A percentile compares a stretch with the other conserved stretches of the same genome.
These are phyloP conservation scores for Thymelicus lineola DNA, from an alignment of 2,888 invertebrate genomes.

Conservation along the genomic window DNA sequence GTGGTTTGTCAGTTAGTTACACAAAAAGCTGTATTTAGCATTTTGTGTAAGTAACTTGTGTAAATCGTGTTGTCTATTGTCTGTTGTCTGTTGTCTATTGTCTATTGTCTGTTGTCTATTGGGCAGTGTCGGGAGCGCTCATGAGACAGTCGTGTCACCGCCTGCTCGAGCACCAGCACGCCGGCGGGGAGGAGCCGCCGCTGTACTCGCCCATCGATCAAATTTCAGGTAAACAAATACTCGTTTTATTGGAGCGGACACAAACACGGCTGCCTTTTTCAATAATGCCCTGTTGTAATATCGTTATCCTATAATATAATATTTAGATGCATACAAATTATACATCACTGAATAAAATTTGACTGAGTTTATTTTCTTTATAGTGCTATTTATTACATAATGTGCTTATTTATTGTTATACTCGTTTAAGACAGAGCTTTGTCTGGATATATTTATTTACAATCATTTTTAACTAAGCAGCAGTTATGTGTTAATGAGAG, in stretches of 20 bases:
- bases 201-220: conserved; percentile 81
- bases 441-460: neutral
- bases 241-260: conserved; percentile 17
- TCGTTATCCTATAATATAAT: neutral
- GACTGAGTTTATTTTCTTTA: too few species aligned
- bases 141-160: conserved; percentile 85
- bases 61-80: too few species aligned
- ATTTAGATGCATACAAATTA: neutral
- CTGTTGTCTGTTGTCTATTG: too few species aligned
- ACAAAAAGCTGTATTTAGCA: too few species aligned
- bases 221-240: conserved; percentile 77
- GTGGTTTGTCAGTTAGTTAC: too few species aligned
- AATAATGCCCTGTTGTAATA: neutral
- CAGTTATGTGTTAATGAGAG: too few species aligned
- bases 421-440: neutral
- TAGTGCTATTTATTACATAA: too few species aligned
- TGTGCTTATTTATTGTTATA: neutral
- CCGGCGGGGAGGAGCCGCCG: conserved; percentile 80
- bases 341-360: too few species aligned
- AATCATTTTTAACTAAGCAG: neutral
- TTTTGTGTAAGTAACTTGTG: too few species aligned
- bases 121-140: conserved; percentile 79
- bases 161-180: conserved; percentile 83
- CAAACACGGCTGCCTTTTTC: conserved; percentile 31
- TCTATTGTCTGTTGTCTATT: conserved; percentile 13